phyloP scores from a whole-genome alignment of 1,140 invertebrate genomes.

The Steinernema feltiae region DNA sequence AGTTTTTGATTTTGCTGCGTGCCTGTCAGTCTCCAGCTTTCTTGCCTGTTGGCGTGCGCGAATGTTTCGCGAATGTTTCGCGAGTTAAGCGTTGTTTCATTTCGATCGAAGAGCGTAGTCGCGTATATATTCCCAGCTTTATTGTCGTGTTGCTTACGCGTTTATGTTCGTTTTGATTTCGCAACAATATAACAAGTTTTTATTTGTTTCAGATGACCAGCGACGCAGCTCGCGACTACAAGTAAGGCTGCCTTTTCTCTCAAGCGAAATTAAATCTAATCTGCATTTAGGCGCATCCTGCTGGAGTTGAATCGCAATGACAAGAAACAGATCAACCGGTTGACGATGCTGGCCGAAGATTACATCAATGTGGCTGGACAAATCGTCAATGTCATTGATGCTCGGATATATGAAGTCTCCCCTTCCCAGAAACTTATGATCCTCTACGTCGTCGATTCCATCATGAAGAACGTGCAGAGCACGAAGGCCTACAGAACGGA shows the following conservation, averaged over 20 bases:
- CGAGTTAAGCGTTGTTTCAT: no score
- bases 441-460: slow-evolving; percentile 95
- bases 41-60: no score
- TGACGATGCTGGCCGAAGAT: slow-evolving; percentile 93
- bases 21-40: no score
- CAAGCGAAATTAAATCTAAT: slow-evolving; percentile 5
- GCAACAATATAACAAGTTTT: no score
- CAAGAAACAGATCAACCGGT: slow-evolving; percentile 89
- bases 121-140: no score
- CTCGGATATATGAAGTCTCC: slow-evolving; percentile 68
- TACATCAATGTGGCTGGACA: slow-evolving; percentile 74
- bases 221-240: slow-evolving; percentile 18
- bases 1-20: no score
- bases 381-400: slow-evolving; percentile 86
- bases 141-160: no score
- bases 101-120: no score
- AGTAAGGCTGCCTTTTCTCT: slow-evolving; percentile 15
- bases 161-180: no score
- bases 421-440: slow-evolving; percentile 82
- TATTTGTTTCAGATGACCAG: background rate
- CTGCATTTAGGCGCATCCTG: slow-evolving; percentile 60
- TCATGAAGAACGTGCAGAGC: slow-evolving; percentile 81
- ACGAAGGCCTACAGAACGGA: slow-evolving; percentile 68
- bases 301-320: slow-evolving; percentile 83
- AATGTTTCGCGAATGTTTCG: no score